Conservation (phyloP, 23 tunicate genomes). For the Ascidia mentula region DNA sequence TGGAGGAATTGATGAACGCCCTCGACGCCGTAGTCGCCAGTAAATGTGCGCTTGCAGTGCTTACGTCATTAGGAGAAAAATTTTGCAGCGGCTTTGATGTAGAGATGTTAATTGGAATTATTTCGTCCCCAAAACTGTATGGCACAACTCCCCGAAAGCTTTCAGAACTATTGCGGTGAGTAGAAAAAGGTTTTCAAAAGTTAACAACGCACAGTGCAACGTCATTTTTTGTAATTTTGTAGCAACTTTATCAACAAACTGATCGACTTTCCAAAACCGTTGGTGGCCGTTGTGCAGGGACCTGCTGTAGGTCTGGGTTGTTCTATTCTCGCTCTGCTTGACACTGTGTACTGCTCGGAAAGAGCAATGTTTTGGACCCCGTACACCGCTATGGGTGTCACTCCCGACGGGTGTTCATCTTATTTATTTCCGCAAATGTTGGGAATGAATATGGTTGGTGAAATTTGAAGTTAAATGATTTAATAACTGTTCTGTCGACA, state of each 20-base stretch:
- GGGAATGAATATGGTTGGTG: constrained; percentile 46
- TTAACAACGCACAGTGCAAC: not conserved
- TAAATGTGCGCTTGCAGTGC: constrained; percentile 39
- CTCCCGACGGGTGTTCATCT: constrained; percentile 83
- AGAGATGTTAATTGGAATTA: constrained; percentile 24
- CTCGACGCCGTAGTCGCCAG: constrained; percentile 58
- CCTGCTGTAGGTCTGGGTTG: constrained; percentile 77
- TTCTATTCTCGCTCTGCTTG: constrained; percentile 72
- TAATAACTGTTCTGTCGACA: not conserved
- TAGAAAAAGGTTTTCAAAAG: not conserved
- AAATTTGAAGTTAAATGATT: not conserved
- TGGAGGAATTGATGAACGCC: constrained; percentile 57
- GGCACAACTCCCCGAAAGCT: constrained; percentile 22
- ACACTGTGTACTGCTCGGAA: constrained; percentile 82
- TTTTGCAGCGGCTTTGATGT: constrained; percentile 77
- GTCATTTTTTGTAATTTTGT: constrained; percentile 22
- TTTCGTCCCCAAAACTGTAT: constrained; percentile 21
- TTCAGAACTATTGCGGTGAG: constrained; percentile 49
- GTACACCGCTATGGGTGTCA: constrained; percentile 64
- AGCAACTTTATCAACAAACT: constrained; percentile 73
- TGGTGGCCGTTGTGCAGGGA: constrained; percentile 81
- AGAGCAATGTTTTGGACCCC: constrained; percentile 74
- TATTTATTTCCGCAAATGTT: constrained; percentile 66
- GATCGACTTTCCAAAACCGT: constrained; percentile 63
- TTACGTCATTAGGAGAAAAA: constrained; percentile 53